Conservation (phyloP, 2,797 vertebrate genomes). For the Hemibagrus guttatus region DNA sequence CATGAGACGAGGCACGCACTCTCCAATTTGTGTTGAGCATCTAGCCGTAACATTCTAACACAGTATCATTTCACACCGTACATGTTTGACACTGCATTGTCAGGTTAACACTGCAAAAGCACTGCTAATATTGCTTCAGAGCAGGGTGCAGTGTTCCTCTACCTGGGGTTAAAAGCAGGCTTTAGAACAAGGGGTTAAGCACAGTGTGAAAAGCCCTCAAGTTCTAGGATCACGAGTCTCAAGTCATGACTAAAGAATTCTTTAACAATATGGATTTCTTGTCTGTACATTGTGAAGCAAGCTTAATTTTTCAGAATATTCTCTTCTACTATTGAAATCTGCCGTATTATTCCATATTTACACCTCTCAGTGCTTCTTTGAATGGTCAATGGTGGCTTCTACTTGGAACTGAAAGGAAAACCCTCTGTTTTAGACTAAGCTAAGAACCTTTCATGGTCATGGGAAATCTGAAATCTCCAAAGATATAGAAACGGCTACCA, state of each 20-base stretch:
- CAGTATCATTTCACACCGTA: no score
- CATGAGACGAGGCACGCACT: no score
- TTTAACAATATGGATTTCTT: background rate
- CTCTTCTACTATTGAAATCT: background rate
- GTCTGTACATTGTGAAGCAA: background rate
- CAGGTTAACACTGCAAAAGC: no score
- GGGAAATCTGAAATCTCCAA: background rate
- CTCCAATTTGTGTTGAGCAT: no score
- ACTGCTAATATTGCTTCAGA: no score
- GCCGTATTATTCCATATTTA: background rate
- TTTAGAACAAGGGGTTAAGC: no score
- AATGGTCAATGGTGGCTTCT: background rate
- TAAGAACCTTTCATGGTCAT: background rate
- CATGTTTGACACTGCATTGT: no score
- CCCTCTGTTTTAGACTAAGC: background rate
- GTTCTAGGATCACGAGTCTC: background rate
- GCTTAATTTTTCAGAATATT: background rate
- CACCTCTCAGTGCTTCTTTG: background rate
- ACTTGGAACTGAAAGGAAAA: background rate
- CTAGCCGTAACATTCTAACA: no score
- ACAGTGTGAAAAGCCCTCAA: no score
- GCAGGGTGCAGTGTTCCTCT: no score
- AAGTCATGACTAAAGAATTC: background rate
- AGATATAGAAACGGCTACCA: background rate
- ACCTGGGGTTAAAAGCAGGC: no score